Conservation (phyloP, 1,140 invertebrate genomes). For the Ruditapes philippinarum region DNA sequence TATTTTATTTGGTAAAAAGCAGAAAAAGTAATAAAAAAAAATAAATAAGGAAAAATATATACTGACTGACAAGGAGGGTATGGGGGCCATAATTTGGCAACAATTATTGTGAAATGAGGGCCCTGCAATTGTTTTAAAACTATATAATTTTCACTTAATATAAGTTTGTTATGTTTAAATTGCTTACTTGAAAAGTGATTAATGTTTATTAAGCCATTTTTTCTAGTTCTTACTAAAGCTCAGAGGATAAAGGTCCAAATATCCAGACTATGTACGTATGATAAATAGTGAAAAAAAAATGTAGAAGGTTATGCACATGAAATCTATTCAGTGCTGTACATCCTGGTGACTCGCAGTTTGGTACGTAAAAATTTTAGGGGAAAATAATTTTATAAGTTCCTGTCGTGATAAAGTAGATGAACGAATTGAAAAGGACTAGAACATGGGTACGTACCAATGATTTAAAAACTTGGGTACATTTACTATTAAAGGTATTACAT, state of each 20-base stretch:
- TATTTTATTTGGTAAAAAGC: no score
- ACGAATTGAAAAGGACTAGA: neutral
- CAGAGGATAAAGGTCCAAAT: neutral
- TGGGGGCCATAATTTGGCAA: no score
- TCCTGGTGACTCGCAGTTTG: conserved; percentile 17
- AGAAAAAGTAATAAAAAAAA: no score
- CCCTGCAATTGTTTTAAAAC: no score
- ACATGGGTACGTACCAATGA: neutral
- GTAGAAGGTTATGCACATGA: neutral
- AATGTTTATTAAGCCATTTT: neutral
- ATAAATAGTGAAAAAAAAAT: neutral
- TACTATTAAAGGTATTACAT: no score
- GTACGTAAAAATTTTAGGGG: neutral
- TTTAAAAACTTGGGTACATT: no score
- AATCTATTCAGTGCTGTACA: neutral
- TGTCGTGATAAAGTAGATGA: neutral
- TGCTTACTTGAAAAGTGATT: neutral
- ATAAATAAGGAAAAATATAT: no score
- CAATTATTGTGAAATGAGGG: no score
- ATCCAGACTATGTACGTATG: conserved; percentile 10
- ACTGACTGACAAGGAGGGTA: no score
- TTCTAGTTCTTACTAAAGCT: neutral
- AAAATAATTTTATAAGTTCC: neutral
- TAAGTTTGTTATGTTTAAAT: no score
- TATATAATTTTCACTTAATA: no score